Conservation (phyloP, 2,888 invertebrate genomes). For the Aphodius sticticus region DNA sequence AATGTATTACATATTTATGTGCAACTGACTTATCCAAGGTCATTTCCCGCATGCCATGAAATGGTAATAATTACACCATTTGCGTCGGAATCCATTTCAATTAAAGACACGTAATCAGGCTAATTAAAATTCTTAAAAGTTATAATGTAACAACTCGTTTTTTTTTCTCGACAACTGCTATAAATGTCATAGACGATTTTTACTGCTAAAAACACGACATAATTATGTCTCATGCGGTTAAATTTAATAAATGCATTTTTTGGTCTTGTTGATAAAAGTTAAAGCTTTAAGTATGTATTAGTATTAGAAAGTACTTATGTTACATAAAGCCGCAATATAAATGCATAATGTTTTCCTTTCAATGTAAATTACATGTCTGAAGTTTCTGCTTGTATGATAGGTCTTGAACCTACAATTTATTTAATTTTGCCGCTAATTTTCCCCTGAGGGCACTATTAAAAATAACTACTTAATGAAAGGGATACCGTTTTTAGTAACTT, state of each 20-base stretch:
- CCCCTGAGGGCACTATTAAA: neutral
- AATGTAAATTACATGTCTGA: neutral
- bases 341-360: neutral
- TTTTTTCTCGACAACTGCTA: neutral
- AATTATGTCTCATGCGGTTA: neutral
- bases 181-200: no score
- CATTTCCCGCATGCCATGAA: neutral
- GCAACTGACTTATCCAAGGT: neutral
- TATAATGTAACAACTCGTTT: neutral
- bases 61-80: neutral
- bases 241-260: neutral
- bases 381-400: neutral
- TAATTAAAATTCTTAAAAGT: neutral
- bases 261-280: neutral
- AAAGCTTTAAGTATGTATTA: neutral
- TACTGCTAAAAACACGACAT: neutral
- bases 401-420: neutral
- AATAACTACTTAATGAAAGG: neutral
- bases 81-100: neutral
- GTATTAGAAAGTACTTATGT: neutral
- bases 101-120: neutral
- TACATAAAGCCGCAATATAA: neutral
- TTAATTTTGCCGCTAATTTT: neutral
- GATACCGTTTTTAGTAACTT: no score
- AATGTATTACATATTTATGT: neutral